These are phyloP conservation scores for Micoletzkya japonica DNA, from an alignment of 2,888 invertebrate species.

Conservation along the genomic window DNA sequence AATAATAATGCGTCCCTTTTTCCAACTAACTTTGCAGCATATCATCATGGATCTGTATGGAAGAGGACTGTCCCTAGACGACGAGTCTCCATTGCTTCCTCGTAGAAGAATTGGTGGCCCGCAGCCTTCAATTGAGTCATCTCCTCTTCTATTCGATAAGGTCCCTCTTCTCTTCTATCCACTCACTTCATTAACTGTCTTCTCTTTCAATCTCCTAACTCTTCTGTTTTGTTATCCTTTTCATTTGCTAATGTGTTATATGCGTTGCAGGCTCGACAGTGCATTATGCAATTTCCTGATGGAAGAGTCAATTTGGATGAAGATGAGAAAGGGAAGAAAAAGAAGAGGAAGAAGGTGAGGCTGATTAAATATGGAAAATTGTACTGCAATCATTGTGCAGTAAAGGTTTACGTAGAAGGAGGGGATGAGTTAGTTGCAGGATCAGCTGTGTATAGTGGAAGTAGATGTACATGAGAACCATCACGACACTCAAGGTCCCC, in stretches of 20 bases:
- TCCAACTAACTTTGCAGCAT: slow-evolving; percentile 34
- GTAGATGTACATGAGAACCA: slow-evolving; percentile 17
- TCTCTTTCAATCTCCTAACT: slow-evolving; percentile 7
- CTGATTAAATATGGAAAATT: background rate
- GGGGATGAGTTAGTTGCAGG: slow-evolving; percentile 12
- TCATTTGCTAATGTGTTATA: background rate
- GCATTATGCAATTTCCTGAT: slow-evolving; percentile 49
- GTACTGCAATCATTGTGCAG: background rate
- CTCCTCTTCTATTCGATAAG: slow-evolving; percentile 61
- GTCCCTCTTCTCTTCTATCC: slow-evolving; percentile 30
- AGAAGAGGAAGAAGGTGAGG: slow-evolving; percentile 31
- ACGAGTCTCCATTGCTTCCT: slow-evolving; percentile 51
- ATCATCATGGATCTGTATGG: slow-evolving; percentile 54
- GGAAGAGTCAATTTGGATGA: slow-evolving; percentile 37
- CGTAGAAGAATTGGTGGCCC: slow-evolving; percentile 58
- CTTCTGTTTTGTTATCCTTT: background rate
- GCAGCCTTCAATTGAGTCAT: slow-evolving; percentile 57
- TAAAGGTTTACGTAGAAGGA: background rate
- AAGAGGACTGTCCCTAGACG: slow-evolving; percentile 59
- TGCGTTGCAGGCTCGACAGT: slow-evolving; percentile 44
- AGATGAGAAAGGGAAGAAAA: slow-evolving; percentile 28
- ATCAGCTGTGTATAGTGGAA: slow-evolving; percentile 24
- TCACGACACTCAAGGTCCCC: background rate
- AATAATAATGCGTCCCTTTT: background rate
- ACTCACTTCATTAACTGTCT: background rate